Evolutionary conservation across 1,140 invertebrate species (phyloP), one percentile per base, ranked within the genome.

Genomic region (Scaptomyza graminum): DNA sequence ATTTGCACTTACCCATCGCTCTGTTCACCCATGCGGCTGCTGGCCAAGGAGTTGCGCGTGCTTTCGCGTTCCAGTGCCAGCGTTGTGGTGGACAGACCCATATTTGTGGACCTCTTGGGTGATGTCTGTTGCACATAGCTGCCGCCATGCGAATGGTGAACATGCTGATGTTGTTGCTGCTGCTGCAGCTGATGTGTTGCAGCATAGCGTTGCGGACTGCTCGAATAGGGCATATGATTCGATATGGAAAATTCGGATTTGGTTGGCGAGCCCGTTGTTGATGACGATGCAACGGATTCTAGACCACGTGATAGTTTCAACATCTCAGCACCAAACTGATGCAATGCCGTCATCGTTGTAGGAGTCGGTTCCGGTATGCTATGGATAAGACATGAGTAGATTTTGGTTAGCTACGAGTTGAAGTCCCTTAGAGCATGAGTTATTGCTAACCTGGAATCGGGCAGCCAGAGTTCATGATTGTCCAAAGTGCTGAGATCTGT

Each of bases 251-350:
- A 91, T 73, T 91, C 90, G 37, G 90, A 91, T 77, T 91, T 91
- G n/a, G 85, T 91, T 34, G 90, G 90, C 22, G 90, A 91, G 16
- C 79, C 77, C 71, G 92, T 88, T 87, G 93, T 91, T 41, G 93
- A 93, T 3, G 79, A 90, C 76, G 88, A 91, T 68, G 93, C 93
- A 34, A 92, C 93, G 9, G 92, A 94, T 92, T 96, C 95, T 54
- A 96, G 92, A 43, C 96, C 95, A 49, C 95, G 93, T 1, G 95
- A 96, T 1, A 96, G 92, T 74, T 95, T 95, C 54, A 96, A 93
- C 95, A 97, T 96, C 92, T 97, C 96, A 3, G 95, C 95, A 15
- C 96, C 96, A 75, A 97, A 96, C 79, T 96, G 95, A 90, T 96
- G 95, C 71, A 97, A 92, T 34, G 96, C 96, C 11, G 95, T 95